Evolutionary conservation across 64 coral and sea anemone species (phyloP).

Genomic region (Hydrozoanthus tunicans): DNA sequence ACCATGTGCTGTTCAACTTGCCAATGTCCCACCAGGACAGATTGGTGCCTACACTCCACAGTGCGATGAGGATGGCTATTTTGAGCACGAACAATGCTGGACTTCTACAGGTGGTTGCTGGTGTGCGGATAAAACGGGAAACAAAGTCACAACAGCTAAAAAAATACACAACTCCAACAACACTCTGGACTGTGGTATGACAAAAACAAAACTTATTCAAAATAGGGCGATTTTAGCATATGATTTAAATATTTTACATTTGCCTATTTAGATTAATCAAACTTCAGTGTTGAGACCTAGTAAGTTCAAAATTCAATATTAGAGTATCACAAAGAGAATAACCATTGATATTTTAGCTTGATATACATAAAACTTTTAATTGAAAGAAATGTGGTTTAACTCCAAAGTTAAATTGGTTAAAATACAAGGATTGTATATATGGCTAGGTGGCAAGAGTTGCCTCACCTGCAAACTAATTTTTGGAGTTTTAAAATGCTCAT

Average conservation of each 20-base stretch:
- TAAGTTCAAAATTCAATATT: too few relatives aligned
- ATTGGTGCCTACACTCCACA: conserved; percentile 22
- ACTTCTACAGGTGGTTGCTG: background rate
- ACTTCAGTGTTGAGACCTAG: background rate
- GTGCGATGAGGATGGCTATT: conserved; percentile 17
- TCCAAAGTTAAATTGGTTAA: too few relatives aligned
- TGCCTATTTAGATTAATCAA: background rate
- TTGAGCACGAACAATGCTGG: conserved; percentile 5
- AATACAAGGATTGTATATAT: too few relatives aligned
- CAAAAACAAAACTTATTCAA: background rate
- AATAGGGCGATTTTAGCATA: background rate
- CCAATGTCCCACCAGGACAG: background rate
- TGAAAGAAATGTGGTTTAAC: too few relatives aligned
- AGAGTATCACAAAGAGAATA: too few relatives aligned
- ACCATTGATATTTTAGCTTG: too few relatives aligned
- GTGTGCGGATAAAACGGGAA: conserved; percentile 22
- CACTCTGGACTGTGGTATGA: conserved; percentile 47
- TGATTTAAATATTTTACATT: background rate
- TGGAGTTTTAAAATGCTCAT: too few relatives aligned
- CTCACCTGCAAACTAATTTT: too few relatives aligned
- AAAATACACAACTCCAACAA: background rate
- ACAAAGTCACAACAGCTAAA: conserved; percentile 3
- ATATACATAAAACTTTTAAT: too few relatives aligned
- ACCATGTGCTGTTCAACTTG: background rate
- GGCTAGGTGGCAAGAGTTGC: too few relatives aligned